Evolutionary conservation across 2,888 invertebrate species (phyloP).

Genomic region (Lycocerus yunnanus): DNA sequence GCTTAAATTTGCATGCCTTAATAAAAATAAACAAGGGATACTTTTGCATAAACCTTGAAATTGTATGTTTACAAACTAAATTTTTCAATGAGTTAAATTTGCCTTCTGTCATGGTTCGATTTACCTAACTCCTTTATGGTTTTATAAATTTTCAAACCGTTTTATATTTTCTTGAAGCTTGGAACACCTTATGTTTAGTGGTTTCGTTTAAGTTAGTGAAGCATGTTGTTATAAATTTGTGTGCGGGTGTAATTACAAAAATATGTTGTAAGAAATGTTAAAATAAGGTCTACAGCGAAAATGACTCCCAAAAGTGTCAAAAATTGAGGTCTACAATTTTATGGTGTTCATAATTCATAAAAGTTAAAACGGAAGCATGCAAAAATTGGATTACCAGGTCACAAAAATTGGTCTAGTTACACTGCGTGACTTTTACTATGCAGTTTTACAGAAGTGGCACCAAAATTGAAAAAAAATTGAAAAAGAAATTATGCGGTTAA

Average conservation of each 20-base stretch:
- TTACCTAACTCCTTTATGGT: neutral
- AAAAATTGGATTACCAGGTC: neutral
- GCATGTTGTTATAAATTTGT: neutral
- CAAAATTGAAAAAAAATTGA: neutral
- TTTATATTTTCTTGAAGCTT: neutral
- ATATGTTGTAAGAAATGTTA: too few species aligned
- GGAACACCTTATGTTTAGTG: neutral
- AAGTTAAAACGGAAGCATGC: neutral
- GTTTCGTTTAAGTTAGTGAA: neutral
- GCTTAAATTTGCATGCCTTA: constrained; percentile 22
- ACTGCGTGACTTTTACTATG: neutral
- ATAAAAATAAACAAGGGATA: constrained; percentile 27
- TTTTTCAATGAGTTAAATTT: constrained; percentile 9
- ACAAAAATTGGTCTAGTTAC: neutral
- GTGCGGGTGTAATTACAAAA: neutral
- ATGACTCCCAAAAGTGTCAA: neutral
- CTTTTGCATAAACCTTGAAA: constrained; percentile 29
- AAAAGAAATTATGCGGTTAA: neutral
- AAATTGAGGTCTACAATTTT: neutral
- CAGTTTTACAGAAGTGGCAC: neutral
- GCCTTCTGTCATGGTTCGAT: neutral
- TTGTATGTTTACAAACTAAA: constrained; percentile 30
- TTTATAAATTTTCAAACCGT: neutral
- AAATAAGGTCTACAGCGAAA: neutral
- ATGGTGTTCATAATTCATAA: neutral